A percentile compares a stretch with the other conserved stretches of the same genome.
Evolutionary conservation across 2,888 invertebrate species (phyloP).

Genomic region (Xestobium rufovillosum): DNA sequence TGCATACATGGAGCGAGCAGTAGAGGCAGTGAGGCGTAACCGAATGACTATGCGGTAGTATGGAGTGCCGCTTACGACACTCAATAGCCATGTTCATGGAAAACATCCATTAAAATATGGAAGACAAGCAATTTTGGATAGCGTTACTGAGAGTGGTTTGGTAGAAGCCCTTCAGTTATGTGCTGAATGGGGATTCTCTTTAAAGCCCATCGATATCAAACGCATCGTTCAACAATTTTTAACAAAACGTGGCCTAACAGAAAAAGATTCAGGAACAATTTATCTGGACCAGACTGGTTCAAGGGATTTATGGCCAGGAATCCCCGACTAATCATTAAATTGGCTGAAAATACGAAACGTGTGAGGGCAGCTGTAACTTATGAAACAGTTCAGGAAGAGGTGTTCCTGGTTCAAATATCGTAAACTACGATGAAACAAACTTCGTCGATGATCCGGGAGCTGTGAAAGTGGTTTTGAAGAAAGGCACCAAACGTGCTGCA

Average conservation of each 20-base stretch:
- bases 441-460: slow-evolving; percentile 34
- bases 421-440: slow-evolving; percentile 38
- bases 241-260: slow-evolving; percentile 12
- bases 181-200: slow-evolving; percentile 16
- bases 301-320: slow-evolving; percentile 7
- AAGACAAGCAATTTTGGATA: slow-evolving; percentile 5
- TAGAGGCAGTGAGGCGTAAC: too few species aligned
- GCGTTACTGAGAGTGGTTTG: slow-evolving; percentile 6
- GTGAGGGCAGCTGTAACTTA: too few species aligned
- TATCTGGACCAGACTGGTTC: slow-evolving; percentile 15
- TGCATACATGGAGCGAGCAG: too few species aligned
- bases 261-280: slow-evolving; percentile 13
- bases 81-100: slow-evolving; percentile 9
- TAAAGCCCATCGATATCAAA: slow-evolving; percentile 14
- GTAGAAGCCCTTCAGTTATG: slow-evolving; percentile 14
- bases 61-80: slow-evolving; percentile 11
- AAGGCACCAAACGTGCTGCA: slow-evolving; percentile 31
- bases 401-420: slow-evolving; percentile 22
- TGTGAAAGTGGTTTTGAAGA: slow-evolving; percentile 25
- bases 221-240: slow-evolving; percentile 14
- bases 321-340: not conserved
- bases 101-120: slow-evolving; percentile 8
- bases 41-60: too few species aligned
- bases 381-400: too few species aligned
- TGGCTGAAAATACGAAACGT: too few species aligned